phyloP scores from a whole-genome alignment of 2,888 invertebrate genomes.

The Mimas tiliae region DNA sequence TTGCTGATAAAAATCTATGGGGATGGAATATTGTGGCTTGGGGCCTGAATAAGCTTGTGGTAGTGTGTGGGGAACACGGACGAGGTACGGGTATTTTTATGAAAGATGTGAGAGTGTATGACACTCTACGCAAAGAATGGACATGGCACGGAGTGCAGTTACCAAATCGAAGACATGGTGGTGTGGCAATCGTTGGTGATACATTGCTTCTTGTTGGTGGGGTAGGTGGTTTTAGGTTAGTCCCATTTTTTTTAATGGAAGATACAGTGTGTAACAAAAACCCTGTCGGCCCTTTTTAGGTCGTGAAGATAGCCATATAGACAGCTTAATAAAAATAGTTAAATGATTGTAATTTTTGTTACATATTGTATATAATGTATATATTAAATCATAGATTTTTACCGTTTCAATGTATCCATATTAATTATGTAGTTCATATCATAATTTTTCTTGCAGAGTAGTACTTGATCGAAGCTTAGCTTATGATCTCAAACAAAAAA shows the following conservation, averaged over 20 bases:
- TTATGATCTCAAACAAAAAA: conserved; percentile 64
- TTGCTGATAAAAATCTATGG: conserved; percentile 70
- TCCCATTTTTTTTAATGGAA: conserved; percentile 28
- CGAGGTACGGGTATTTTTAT: conserved; percentile 67
- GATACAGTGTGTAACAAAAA: too few species aligned
- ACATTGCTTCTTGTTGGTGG: conserved; percentile 69
- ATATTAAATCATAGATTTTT: too few species aligned
- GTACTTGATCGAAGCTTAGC: conserved; percentile 59
- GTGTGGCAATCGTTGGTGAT: conserved; percentile 61
- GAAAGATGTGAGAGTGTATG: conserved; percentile 69
- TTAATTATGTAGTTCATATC: background rate
- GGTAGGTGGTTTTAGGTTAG: conserved; percentile 76
- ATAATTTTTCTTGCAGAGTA: conserved; percentile 58
- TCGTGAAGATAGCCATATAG: too few species aligned
- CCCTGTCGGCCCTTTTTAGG: too few species aligned
- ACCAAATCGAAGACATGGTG: conserved; percentile 66
- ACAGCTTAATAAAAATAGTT: too few species aligned
- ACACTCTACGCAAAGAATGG: conserved; percentile 66
- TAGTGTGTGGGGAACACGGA: conserved; percentile 71
- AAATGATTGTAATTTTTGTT: too few species aligned
- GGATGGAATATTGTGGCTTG: conserved; percentile 72
- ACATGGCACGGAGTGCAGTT: conserved; percentile 62
- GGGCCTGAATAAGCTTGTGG: conserved; percentile 64
- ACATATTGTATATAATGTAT: too few species aligned
- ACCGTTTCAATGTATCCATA: too few species aligned